phyloP scores from a whole-genome alignment of 2,888 invertebrate genomes.

The Gasteruption jaculator region DNA sequence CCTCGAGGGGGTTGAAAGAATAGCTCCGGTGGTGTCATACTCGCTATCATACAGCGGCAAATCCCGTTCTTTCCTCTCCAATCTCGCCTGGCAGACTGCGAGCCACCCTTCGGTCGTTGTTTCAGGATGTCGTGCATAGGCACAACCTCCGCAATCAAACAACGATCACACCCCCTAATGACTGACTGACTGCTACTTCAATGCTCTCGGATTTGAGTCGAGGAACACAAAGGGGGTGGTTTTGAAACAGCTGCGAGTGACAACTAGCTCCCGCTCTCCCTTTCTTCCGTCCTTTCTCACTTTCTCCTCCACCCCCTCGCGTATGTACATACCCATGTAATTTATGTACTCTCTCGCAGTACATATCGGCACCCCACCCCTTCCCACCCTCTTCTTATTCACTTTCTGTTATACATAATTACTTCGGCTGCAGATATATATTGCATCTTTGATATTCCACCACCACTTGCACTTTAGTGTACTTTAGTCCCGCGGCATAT shows the following conservation, averaged over 20 bases:
- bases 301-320: conserved; percentile 14
- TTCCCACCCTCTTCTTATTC: conserved; percentile 14
- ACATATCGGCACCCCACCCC: background rate
- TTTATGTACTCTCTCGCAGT: conserved; percentile 3
- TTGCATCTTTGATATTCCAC: conserved; percentile 37
- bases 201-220: conserved; percentile 20
- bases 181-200: conserved; percentile 36
- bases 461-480: too few relatives aligned
- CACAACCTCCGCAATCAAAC: conserved; percentile 39
- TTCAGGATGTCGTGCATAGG: conserved; percentile 18
- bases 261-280: conserved; percentile 36
- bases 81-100: too few relatives aligned
- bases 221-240: conserved; percentile 16
- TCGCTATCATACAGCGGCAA: too few relatives aligned
- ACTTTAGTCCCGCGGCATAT: too few relatives aligned
- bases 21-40: too few relatives aligned
- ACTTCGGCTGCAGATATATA: conserved; percentile 27
- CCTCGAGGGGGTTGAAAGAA: too few relatives aligned
- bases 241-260: conserved; percentile 42
- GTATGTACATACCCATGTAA: too few relatives aligned
- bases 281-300: conserved; percentile 23
- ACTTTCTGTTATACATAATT: conserved; percentile 30
- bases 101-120: too few relatives aligned
- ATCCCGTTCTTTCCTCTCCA: too few relatives aligned
- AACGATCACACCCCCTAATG: conserved; percentile 42